phyloP scores from a whole-genome alignment of 2,888 invertebrate species.

The Eustalomyia histrio region DNA sequence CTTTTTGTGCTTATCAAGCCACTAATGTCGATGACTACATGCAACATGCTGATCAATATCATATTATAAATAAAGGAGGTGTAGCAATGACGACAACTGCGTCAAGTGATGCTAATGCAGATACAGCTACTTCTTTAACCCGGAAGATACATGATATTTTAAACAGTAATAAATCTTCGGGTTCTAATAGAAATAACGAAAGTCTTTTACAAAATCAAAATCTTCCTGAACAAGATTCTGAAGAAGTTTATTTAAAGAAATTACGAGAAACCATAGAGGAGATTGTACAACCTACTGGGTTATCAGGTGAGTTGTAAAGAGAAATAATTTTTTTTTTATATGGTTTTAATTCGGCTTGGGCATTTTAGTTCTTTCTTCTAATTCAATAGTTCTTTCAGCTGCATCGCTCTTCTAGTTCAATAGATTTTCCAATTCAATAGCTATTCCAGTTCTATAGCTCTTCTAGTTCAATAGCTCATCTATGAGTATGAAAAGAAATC shows the following conservation, averaged over 20 bases:
- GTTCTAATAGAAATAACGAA: background rate
- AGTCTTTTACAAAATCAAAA: background rate
- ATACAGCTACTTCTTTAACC: slow-evolving; percentile 57
- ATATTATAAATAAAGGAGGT: slow-evolving; percentile 64
- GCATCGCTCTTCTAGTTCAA: no score
- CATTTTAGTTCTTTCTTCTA: no score
- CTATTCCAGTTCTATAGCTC: no score
- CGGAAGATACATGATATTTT: slow-evolving; percentile 71
- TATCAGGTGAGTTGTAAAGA: slow-evolving; percentile 57
- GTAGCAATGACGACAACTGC: background rate
- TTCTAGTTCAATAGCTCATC: no score
- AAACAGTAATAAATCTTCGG: slow-evolving; percentile 19
- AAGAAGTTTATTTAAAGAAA: slow-evolving; percentile 62
- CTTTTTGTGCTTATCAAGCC: slow-evolving; percentile 69
- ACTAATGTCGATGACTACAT: slow-evolving; percentile 71
- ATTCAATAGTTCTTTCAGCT: no score
- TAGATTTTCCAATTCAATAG: no score
- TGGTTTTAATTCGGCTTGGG: no score
- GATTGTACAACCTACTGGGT: slow-evolving; percentile 68
- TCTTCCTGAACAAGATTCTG: slow-evolving; percentile 31
- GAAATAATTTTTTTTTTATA: no score
- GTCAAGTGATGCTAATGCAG: background rate
- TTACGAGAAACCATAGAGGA: slow-evolving; percentile 68
- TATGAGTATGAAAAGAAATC: no score
- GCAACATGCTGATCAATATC: slow-evolving; percentile 69